Conservation (phyloP, 2,888 invertebrate species). For the Brachyptera putata region DNA sequence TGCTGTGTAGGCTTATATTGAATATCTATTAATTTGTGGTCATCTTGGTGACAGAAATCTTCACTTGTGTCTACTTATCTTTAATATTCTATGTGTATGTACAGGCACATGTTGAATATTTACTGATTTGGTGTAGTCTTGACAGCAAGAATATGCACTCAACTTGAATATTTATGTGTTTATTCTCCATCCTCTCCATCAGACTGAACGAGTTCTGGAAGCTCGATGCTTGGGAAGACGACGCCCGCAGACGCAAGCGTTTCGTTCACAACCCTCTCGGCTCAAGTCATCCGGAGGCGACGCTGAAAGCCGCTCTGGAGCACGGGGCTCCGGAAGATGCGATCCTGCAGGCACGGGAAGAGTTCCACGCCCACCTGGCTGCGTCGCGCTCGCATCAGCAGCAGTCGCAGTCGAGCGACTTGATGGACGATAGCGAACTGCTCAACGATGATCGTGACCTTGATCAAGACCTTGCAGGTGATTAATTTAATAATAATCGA, state of each 20-base stretch:
- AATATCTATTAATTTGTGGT: too few relatives aligned
- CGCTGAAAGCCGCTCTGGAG: slow-evolving; percentile 74
- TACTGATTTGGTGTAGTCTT: too few relatives aligned
- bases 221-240: slow-evolving; percentile 99
- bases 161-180: too few relatives aligned
- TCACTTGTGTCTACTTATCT: too few relatives aligned
- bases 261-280: slow-evolving; percentile 95
- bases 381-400: slow-evolving; percentile 69
- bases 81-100: too few relatives aligned
- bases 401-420: slow-evolving; percentile 70
- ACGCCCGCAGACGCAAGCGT: slow-evolving; percentile 89
- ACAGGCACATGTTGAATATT: too few relatives aligned
- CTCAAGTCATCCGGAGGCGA: slow-evolving; percentile 87
- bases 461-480: slow-evolving; percentile 79
- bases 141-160: too few relatives aligned
- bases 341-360: slow-evolving; percentile 89
- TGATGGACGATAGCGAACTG: slow-evolving; percentile 92
- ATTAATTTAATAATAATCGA: slow-evolving; percentile 31
- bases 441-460: slow-evolving; percentile 84
- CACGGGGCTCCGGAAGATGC: slow-evolving; percentile 88
- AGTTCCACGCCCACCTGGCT: slow-evolving; percentile 88
- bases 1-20: too few relatives aligned
- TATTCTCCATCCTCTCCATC: too few relatives aligned
- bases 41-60: too few relatives aligned
- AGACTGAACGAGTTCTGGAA: slow-evolving; percentile 77